Percentiles rank a stretch among this genome's conserved stretches.
These are phyloP conservation scores for Dione juno DNA, from an alignment of 2,888 invertebrate genomes.

Conservation along the genomic window DNA sequence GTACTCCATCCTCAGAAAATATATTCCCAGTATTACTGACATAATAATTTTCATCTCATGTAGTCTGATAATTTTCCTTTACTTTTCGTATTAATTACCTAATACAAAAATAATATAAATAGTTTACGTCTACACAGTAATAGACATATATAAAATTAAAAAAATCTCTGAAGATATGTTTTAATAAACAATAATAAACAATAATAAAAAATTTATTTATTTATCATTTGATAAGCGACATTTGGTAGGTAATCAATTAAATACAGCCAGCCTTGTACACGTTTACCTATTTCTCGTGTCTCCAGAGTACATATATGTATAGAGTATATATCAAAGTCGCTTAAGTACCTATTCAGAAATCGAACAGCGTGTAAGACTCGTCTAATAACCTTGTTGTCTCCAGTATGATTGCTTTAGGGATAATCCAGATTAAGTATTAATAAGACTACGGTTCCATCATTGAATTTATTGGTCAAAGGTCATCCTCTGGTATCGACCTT, in stretches of 20 bases:
- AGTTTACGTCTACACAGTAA: no score
- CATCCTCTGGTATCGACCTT: no score
- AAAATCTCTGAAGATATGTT: no score
- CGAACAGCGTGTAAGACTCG: conserved; percentile 52
- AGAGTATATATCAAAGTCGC: conserved; percentile 25
- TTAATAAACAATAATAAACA: no score
- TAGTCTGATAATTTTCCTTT: conserved; percentile 2
- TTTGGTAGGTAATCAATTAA: background rate
- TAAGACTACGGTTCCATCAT: conserved; percentile 46
- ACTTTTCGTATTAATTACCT: background rate
- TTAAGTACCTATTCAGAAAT: conserved; percentile 30
- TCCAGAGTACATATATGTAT: conserved; percentile 12
- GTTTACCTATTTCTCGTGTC: conserved; percentile 2
- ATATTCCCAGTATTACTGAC: conserved; percentile 9
- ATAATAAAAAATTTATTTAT: no score
- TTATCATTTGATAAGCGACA: background rate
- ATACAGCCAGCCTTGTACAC: background rate
- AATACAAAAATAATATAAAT: background rate
- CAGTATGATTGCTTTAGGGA: conserved; percentile 64
- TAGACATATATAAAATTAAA: no score
- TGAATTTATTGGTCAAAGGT: conserved; percentile 9
- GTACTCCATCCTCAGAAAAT: conserved; percentile 23
- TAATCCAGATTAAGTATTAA: conserved; percentile 71
- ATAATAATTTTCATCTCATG: background rate
- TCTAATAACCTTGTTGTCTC: conserved; percentile 61